Percentiles rank a stretch among this genome's conserved stretches.
Evolutionary conservation across 1,140 invertebrate genomes (phyloP).

Genomic region (Drosophila virilis): DNA sequence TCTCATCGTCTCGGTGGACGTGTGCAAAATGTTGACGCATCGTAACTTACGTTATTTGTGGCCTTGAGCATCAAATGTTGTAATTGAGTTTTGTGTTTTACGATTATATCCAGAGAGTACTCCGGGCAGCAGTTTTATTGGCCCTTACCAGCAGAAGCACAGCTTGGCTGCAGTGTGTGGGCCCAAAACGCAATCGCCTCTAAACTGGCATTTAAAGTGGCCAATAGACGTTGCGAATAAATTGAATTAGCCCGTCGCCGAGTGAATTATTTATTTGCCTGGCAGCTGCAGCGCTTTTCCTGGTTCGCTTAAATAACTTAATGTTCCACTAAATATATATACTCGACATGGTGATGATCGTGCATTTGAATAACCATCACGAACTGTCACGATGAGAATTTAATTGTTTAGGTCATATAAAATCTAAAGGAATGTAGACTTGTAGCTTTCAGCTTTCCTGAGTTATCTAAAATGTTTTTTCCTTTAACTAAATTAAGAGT

Average conservation of each 20-base stretch:
- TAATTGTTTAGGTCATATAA: neutral
- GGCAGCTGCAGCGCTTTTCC: constrained; percentile 19
- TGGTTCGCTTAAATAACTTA: constrained; percentile 11
- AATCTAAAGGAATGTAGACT: no score
- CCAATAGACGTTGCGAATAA: constrained; percentile 43
- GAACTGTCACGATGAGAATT: neutral
- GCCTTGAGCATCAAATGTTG: constrained; percentile 80
- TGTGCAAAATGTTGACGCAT: constrained; percentile 76
- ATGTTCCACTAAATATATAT: neutral
- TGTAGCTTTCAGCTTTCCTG: no score
- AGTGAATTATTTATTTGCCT: constrained; percentile 41
- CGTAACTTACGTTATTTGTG: constrained; percentile 80
- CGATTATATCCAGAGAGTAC: constrained; percentile 50
- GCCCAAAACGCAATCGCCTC: constrained; percentile 21
- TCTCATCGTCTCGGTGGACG: constrained; percentile 17
- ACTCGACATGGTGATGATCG: neutral
- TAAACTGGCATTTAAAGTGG: constrained; percentile 45
- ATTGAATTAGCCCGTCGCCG: constrained; percentile 44
- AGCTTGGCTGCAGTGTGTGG: constrained; percentile 24
- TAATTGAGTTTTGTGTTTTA: constrained; percentile 83
- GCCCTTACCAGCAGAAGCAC: constrained; percentile 6
- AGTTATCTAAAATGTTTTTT: no score
- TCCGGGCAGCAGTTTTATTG: constrained; percentile 38
- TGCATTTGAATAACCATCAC: constrained; percentile 4
- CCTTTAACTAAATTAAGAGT: no score